Percentiles rank a stretch among this genome's conserved stretches.
These are phyloP conservation scores for Helogale parvula DNA, from an alignment of 2,113 vertebrate species.

Conservation along the genomic window DNA sequence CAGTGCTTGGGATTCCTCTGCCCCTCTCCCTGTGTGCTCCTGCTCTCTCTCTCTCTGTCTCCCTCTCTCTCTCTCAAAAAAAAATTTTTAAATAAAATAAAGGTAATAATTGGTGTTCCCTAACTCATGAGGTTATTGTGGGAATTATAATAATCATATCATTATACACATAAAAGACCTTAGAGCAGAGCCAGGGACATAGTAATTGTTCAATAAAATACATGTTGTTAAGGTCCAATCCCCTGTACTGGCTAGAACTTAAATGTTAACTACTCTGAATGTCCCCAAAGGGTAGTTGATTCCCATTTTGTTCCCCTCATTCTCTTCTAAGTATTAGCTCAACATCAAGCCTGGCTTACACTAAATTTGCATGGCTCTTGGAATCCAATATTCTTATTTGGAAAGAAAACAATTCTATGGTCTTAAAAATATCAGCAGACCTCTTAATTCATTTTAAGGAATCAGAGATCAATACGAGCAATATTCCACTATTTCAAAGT, in stretches of 20 bases:
- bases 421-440: background rate
- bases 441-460: slow-evolving; percentile 19
- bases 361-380: background rate
- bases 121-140: background rate
- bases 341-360: background rate
- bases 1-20: no score
- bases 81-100: background rate
- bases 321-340: background rate
- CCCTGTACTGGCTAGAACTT: background rate
- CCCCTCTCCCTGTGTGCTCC: no score
- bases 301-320: slow-evolving; percentile 7
- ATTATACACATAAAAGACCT: background rate
- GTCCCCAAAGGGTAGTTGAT: background rate
- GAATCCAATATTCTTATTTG: background rate
- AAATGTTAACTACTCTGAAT: background rate
- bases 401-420: background rate
- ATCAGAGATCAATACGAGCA: background rate
- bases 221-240: background rate
- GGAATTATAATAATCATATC: background rate
- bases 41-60: no score
- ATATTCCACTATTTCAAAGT: background rate
- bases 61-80: no score
- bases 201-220: background rate
- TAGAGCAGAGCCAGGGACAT: background rate
- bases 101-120: background rate